phyloP scores from a whole-genome alignment of 1,140 invertebrate species.

The Drosophila neocordata region DNA sequence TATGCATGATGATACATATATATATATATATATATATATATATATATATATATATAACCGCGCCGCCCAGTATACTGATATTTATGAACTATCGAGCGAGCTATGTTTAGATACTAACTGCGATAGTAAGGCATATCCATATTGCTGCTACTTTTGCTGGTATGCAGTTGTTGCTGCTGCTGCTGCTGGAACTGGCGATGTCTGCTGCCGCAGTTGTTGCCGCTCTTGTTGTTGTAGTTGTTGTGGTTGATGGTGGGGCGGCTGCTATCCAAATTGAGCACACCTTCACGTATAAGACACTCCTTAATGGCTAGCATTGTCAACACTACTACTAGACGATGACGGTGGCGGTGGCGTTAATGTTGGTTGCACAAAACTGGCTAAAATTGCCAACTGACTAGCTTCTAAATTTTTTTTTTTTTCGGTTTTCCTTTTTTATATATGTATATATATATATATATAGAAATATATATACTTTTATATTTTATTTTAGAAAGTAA shows the following conservation, averaged over 20 bases:
- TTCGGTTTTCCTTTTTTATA: constrained; percentile 18
- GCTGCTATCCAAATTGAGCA: constrained; percentile 71
- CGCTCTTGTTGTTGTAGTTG: not conserved
- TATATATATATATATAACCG: not conserved
- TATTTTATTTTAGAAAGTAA: constrained; percentile 74
- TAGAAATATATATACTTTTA: constrained; percentile 40
- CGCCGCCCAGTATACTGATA: not conserved
- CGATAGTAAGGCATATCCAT: constrained; percentile 73
- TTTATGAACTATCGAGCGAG: constrained; percentile 1
- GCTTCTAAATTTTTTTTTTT: constrained; percentile 32
- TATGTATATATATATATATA: constrained; percentile 4
- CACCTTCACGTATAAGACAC: constrained; percentile 78
- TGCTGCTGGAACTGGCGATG: constrained; percentile 57
- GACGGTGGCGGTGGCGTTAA: not conserved
- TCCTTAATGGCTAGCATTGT: constrained; percentile 78
- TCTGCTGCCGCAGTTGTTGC: constrained; percentile 16
- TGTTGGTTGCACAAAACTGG: constrained; percentile 10
- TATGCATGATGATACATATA: no score
- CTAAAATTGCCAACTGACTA: constrained; percentile 40
- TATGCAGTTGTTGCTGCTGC: constrained; percentile 53
- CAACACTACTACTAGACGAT: constrained; percentile 1
- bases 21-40: not conserved
- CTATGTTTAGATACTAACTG: constrained; percentile 54
- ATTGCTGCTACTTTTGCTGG: constrained; percentile 60
- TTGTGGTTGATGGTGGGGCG: constrained; percentile 21